phyloP scores from a whole-genome alignment of 2,113 vertebrate genomes.

The Nestor notabilis region DNA sequence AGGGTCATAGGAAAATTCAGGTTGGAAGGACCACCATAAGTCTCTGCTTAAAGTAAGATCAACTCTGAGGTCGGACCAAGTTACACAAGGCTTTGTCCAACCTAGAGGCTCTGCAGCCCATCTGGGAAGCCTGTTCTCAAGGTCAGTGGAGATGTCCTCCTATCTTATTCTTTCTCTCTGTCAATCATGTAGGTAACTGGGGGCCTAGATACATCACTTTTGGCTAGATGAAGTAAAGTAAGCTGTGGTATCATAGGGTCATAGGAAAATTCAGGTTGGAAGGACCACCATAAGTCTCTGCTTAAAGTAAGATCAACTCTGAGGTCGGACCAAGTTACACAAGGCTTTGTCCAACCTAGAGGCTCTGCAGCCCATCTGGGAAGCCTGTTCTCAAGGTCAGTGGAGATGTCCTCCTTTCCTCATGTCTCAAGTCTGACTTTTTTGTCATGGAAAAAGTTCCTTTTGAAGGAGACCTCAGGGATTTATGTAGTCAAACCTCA shows the following conservation, averaged over 20 bases:
- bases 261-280: neutral
- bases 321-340: neutral
- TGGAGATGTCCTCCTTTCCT: neutral
- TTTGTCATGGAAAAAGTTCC: neutral
- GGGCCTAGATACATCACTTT: neutral
- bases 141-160: no score
- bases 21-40: neutral
- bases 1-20: neutral
- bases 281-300: neutral
- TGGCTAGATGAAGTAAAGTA: neutral
- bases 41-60: neutral
- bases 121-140: neutral
- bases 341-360: neutral
- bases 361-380: neutral
- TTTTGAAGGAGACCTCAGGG: neutral
- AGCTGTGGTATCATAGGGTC: neutral
- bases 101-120: neutral
- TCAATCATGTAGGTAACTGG: rapidly evolving
- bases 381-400: neutral
- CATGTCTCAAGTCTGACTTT: neutral
- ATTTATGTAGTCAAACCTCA: neutral
- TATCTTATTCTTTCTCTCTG: neutral
- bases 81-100: neutral
- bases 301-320: neutral
- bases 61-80: neutral